Base-by-base conservation (phyloP, 2,888 invertebrate genomes). In the Perdita meconis region DNA sequence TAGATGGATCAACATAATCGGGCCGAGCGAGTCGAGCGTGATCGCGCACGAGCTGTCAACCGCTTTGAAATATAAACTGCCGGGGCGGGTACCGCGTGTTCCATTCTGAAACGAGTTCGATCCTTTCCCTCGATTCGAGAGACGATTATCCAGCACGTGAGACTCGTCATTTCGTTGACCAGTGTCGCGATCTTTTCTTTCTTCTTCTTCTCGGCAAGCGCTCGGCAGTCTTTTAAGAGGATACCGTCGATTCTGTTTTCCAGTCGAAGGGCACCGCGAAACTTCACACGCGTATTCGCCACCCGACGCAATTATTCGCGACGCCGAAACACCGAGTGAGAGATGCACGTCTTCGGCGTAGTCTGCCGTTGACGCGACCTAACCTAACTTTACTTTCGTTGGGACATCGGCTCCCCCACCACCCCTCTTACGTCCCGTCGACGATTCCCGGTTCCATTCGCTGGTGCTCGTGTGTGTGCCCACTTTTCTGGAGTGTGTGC, bases 281-380 rank as follows among this genome's bases (percentile, higher is more conserved):
- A 30, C 69, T 56, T 67, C 69, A 61, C 47, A 60, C 53, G 59
- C 80, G 76, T 76, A 61, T 75, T 70, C 59, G 63, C 42, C 44
- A 53, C 64, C 42, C 53, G 34, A 59, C 66, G 34, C 57, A 64
- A 42, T 66, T 47, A n/a, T 63, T 24, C 61, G 42, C 26, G 38
- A 24, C 34, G 64, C 36, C 10, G 55, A 40, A n/a, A 64, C 1
- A 66, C 59, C 55, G 38, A 71, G 73, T 76, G 80, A 40, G 74
- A 69, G 78, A 77, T 85, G 81, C 80, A 83, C 84, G 80, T 77
- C 78, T 72, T 80, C 78, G 80, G 78, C 57, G 78, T 86, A 80
- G 81, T 82, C 87, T 83, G 80, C 61, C 82, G 86, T 78, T 82
- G 80, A 81, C 86, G 78, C 78, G 85, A 87, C 85, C 88, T 85